Base-by-base conservation (phyloP, 2,113 vertebrate species). In the Galbula dea region DNA sequence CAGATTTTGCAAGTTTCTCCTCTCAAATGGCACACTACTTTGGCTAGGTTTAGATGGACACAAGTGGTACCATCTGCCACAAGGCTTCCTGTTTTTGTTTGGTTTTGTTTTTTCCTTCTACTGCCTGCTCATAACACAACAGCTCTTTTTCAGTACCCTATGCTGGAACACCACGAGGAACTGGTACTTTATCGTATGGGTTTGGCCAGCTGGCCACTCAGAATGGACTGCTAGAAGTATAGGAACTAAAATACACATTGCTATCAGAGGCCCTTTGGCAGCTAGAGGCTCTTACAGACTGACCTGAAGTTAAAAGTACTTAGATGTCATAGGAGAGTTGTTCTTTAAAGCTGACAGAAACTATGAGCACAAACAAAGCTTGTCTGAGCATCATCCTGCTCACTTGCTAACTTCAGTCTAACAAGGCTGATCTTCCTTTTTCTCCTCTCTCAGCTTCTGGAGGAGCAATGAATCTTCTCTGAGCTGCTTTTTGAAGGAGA, bases 141-240 rank as follows among this genome's bases (percentile, higher is more conserved):
- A 81, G 86, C 66, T 96, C 90, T 91, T 96, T 94, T 96, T 57
- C 83, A 88, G 77, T 58, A 55, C 73, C 72, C 83, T 74, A 76
- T 15, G 51, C 8, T 41, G 46, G 36, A 58, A 48, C 39, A 45
- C 55, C 20, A 49, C 0, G 1, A 59, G 34, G 49, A 85, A 51
- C 21, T 46, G 9, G 23, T 75, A 37, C 69, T 76, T 58, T 34
- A 66, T 30, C 15, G 32, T 46, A 76, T 11, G 15, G 34, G 12
- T 81, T 74, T 67, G 73, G 32, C 10, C 79, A 87, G 69, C 21
- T 69, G 49, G 73, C 15, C 55, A 92, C 59, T 20, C 74, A 79
- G 79, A 94, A 91, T 5, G 23, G 34, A 80, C 37, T 43, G 15
- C 13, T 45, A 88, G 54, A 69, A 34, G 66, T 78, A 79, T 72